Base-by-base conservation (phyloP, 1,140 invertebrate species). In the Aphis craccivora region DNA sequence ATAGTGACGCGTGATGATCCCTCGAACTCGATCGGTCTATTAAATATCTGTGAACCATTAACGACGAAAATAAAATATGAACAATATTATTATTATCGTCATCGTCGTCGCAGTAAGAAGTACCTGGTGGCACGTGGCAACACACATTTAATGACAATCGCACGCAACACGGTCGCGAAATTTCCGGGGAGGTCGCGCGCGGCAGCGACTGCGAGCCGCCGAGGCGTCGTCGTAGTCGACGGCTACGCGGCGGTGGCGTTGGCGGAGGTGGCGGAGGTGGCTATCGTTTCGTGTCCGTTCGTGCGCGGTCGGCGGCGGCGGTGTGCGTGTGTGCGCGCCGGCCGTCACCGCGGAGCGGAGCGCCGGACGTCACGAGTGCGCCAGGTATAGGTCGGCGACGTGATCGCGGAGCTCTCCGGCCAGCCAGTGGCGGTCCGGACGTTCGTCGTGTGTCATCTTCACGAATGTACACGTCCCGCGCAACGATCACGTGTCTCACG, bases 401-500 rank as follows among this genome's bases (percentile, higher is more conserved):
- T 53, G 91, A 93, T 92, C 90, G 90, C 40, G 67, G 60, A 55
- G 89, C 89, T 35, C 76, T 83, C 76, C 91, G 67, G 91, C 76
- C 91, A 40, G 91, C 91, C 91, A 93, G 91, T 93, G 91, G 91
- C 91, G 76, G 76, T 93, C 91, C 91, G 91, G 91, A 93, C 91
- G 91, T 93, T 93, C 67, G 91, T 86, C 91, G 91, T 86, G 91
- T 93, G 91, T 93, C 91, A 53, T 93, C 91, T 93, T 93, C 76
- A 40, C 91, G 91, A 92, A 35, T 83, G 45, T 40, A 25, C 35
- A 48, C 91, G 91, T 84, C 90, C 90, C 90, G 90, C 60, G 35
- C 91, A 37, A 84, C 67, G 48, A 93, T 93, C 91, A 93, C 91
- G 91, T 93, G 91, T 93, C 81, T 84, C 81, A 43, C 76, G 90